Evolutionary conservation across 2,888 invertebrate species (phyloP), one percentile per base, ranked within the genome.

Genomic region (Mimachlamys varia): DNA sequence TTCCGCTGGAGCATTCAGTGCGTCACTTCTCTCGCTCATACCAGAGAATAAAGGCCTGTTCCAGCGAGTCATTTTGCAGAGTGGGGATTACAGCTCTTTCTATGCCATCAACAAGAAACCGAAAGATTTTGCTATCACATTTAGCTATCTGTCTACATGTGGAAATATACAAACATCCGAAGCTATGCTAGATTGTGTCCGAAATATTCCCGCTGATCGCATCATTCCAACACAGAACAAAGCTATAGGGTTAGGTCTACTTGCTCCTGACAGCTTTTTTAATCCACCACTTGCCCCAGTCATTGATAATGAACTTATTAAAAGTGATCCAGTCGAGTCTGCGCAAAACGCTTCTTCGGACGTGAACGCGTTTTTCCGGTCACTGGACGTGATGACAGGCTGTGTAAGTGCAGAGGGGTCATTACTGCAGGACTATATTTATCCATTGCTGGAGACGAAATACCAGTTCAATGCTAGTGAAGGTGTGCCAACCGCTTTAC

Each of bases 1-100:
- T 33, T 76, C 76, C 19, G 76, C 76, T 76, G 76, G 76, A 33
- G 76, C 27, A 33, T 76, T 76, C 33, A 76, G 76, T 76, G 76
- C 33, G 1, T 76, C 76, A 7, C 76, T 76, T 27, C 76, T 76
- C 12, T 19, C 76, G 0, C 33, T 76, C 22, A 76, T 76, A 76
- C 76, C 76, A 76, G 27, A 76, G 33, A 76, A 76, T 15, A 76
- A 76, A 33, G 76, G 76, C 10, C 15, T 76, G 76, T 76, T 76
- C 76, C 27, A 76, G 27, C 19, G 76, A 76, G 76, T 76, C 13
- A 76, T 76, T 15, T 27, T 76, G 76, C 76, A 76, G 76, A 76
- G 76, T 33, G 76, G 76, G 27, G 15, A 27, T 0, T 76, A 33
- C 17, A 76, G 33, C 22, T 76, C 76, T 7, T 19, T 12, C 12